These are phyloP conservation scores for Lutjanus argentimaculatus DNA, from an alignment of 2,797 vertebrate species.

Conservation along the genomic window DNA sequence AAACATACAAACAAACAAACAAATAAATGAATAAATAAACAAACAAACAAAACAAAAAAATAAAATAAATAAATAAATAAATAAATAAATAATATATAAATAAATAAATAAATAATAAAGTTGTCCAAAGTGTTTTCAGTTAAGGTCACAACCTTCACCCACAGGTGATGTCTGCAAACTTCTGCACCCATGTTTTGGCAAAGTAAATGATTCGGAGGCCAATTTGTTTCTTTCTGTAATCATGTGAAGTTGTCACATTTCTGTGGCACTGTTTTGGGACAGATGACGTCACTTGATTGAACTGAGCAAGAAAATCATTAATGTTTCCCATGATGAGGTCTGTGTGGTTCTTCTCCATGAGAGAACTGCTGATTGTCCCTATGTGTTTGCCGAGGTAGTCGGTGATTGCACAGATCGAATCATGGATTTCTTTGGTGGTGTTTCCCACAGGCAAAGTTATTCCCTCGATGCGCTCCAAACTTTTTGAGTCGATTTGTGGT, in stretches of 20 bases:
- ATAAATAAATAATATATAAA: slow-evolving; percentile 9
- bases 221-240: no score
- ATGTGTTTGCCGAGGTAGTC: slow-evolving; percentile 44
- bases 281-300: neutral
- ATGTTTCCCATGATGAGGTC: fast-evolving
- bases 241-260: fast-evolving
- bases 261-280: neutral
- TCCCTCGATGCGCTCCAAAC: neutral
- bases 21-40: slow-evolving; percentile 8
- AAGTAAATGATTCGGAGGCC: slow-evolving; percentile 47
- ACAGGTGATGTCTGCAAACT: neutral
- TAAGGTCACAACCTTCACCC: no score
- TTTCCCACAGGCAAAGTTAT: slow-evolving; percentile 53
- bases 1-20: no score
- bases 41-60: neutral
- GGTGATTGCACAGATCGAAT: slow-evolving; percentile 52
- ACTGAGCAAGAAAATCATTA: fast-evolving
- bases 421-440: neutral
- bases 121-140: neutral
- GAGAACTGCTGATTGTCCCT: fast-evolving
- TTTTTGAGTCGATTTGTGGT: fast-evolving
- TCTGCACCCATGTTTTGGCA: slow-evolving; percentile 53
- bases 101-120: no score
- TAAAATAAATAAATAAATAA: slow-evolving; percentile 5
- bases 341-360: fast-evolving